Evolutionary conservation across 2,888 invertebrate genomes (phyloP), one percentile per base, ranked within the genome.

Genomic region (Drosophila acutilabella): DNA sequence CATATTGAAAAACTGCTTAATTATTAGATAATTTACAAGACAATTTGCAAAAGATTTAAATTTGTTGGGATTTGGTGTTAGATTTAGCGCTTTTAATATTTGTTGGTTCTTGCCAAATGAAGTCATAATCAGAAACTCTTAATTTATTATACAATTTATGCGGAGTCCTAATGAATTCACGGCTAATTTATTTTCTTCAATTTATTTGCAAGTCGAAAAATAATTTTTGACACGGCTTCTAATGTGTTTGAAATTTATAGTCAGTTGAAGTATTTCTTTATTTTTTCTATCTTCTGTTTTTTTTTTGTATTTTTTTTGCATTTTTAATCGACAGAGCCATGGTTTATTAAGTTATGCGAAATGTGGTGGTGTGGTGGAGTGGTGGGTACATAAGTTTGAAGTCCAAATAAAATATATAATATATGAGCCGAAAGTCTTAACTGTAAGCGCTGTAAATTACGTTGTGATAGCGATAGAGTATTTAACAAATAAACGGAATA

Each of bases 371-470:
- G 36, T 36, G 2, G 36, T 26, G 6, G 0, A 7, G 26, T 26
- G 30, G 8, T 40, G 54, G 52, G 70, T 71, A 66, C 85, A 70
- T 80, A 56, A 70, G 69, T 53, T 54, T 47, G 60, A 56, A 69
- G 66, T 41, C 53, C 79, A 68, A 58, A 86, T 83, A 88, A 88
- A 83, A 84, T 88, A 14, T 60, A 64, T 81, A 81, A 86, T 71
- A 81, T 86, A 83, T 71, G 81, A 50, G 45, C 54, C 54, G 72
- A 66, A 69, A 66, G 75, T 64, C 67, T 74, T 83, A 83, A 83
- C 83, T 83, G 83, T 83, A 86, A 45, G 84, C 70, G 79, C 84
- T 75, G 83, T 83, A 83, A 83, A 83, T 83, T 83, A 83, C 83
- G 40, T 48, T 41, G 69, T 76, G 64, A 75, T 71, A 71, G 74